A percentile compares a stretch with the other conserved stretches of the same genome.
phyloP scores from a whole-genome alignment of 37 sponge, comb jelly and placozoan genomes.

The Amphimedon queenslandica region DNA sequence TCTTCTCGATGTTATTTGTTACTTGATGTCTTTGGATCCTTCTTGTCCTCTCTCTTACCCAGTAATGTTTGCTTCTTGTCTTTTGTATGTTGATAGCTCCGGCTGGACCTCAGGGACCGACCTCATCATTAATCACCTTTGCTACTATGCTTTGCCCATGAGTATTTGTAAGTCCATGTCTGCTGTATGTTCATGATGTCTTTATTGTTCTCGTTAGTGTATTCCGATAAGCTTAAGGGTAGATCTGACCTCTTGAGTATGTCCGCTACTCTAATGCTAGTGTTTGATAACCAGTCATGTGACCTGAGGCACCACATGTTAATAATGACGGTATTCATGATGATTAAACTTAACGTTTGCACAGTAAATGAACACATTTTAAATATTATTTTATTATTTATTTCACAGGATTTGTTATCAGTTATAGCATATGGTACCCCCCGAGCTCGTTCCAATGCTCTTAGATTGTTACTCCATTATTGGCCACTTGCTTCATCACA shows the following conservation, averaged over 20 bases:
- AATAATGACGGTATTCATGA: slow-evolving; percentile 49
- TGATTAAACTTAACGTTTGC: slow-evolving; percentile 62
- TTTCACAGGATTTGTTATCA: slow-evolving; percentile 39
- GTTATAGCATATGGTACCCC: slow-evolving; percentile 46
- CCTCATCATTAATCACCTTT: slow-evolving; percentile 34
- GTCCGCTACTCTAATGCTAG: slow-evolving; percentile 39
- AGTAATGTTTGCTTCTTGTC: slow-evolving; percentile 34
- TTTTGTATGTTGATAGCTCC: slow-evolving; percentile 33
- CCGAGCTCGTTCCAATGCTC: slow-evolving; percentile 28
- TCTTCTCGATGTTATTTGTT: slow-evolving; percentile 42
- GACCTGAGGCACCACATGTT: slow-evolving; percentile 29
- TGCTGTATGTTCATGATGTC: not conserved
- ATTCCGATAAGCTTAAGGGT: not conserved
- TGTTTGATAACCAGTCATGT: slow-evolving; percentile 25
- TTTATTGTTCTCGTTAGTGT: not conserved
- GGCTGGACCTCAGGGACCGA: slow-evolving; percentile 12
- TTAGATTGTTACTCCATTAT: slow-evolving; percentile 54
- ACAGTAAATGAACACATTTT: slow-evolving; percentile 18
- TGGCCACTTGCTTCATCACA: slow-evolving; percentile 51
- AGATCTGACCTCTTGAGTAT: not conserved
- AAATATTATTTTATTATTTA: not conserved
- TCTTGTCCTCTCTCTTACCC: slow-evolving; percentile 15
- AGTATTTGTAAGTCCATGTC: slow-evolving; percentile 32
- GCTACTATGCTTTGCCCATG: slow-evolving; percentile 52
- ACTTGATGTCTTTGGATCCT: slow-evolving; percentile 25